These are phyloP conservation scores for Lamprologus lemairii DNA, from an alignment of 2,113 vertebrate genomes.

Conservation along the genomic window DNA sequence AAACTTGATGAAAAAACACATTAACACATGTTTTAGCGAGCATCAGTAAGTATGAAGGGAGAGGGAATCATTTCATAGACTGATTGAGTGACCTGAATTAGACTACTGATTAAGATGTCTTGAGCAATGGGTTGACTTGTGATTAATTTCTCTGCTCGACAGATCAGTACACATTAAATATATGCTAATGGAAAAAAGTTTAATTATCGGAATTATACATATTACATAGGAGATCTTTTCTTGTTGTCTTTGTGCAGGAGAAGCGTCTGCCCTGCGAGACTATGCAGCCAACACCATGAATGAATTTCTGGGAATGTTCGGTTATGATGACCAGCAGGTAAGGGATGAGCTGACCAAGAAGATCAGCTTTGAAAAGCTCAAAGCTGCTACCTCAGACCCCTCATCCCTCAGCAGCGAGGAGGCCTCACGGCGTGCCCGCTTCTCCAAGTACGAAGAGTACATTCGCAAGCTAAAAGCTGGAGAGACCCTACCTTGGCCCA, in stretches of 20 bases:
- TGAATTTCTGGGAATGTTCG: constrained; percentile 97
- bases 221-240: background rate
- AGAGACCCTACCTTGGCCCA: constrained; percentile 87
- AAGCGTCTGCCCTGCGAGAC: constrained; percentile 86
- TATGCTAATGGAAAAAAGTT: background rate
- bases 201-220: background rate
- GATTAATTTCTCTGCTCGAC: background rate
- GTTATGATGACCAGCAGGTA: constrained; percentile 93
- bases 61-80: background rate
- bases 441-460: constrained; percentile 98
- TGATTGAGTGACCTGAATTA: background rate
- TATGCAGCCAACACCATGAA: constrained; percentile 97
- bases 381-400: constrained; percentile 82
- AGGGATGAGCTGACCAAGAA: constrained; percentile 93
- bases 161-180: background rate
- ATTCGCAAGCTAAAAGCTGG: constrained; percentile 96
- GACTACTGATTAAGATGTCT: background rate
- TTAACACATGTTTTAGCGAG: background rate
- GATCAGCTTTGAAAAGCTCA: constrained; percentile 93
- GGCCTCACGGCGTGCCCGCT: constrained; percentile 84
- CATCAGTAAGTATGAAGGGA: background rate
- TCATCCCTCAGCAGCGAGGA: constrained; percentile 77
- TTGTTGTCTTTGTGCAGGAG: constrained; percentile 70
- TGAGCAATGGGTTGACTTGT: background rate
- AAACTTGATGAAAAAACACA: background rate